These are phyloP conservation scores for Nanorana parkeri DNA, from an alignment of 2,113 vertebrate species.

Conservation along the genomic window DNA sequence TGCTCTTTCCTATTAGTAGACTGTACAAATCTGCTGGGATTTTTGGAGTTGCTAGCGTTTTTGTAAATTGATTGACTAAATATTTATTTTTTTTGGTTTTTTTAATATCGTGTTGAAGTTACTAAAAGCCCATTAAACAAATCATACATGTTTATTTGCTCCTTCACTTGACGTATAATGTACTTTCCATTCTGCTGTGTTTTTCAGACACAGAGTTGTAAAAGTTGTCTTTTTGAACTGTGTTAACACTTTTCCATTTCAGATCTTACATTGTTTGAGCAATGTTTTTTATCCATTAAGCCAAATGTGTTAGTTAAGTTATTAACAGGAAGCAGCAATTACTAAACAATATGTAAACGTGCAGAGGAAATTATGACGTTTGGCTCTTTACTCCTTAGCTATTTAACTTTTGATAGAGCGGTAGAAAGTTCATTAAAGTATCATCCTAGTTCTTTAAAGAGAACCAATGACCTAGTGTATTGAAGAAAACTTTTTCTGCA, in stretches of 20 bases:
- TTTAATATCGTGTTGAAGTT: too few relatives aligned
- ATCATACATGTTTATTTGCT: neutral
- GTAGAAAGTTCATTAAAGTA: neutral
- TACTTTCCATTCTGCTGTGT: neutral
- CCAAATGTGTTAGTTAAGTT: conserved; percentile 10
- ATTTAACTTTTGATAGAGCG: conserved; percentile 1
- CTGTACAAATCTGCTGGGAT: too few relatives aligned
- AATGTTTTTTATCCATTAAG: conserved; percentile 2
- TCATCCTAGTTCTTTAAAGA: neutral
- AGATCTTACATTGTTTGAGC: neutral
- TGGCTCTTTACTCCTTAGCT: neutral
- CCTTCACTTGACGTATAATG: neutral
- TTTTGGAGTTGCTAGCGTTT: too few relatives aligned
- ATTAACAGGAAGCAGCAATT: conserved; percentile 22
- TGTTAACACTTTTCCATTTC: conserved; percentile 4
- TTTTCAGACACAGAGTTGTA: neutral
- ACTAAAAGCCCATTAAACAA: neutral
- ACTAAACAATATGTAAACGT: conserved; percentile 35
- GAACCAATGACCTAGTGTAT: too few relatives aligned
- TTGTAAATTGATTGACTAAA: too few relatives aligned
- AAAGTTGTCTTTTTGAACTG: neutral
- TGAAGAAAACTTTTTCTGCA: too few relatives aligned
- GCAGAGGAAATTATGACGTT: conserved; percentile 6
- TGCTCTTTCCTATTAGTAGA: too few relatives aligned
- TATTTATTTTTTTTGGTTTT: too few relatives aligned